Evolutionary conservation across 2,113 vertebrate species (phyloP), one percentile per base, ranked within the genome.

Genomic region (Sphaerodactylus townsendi): DNA sequence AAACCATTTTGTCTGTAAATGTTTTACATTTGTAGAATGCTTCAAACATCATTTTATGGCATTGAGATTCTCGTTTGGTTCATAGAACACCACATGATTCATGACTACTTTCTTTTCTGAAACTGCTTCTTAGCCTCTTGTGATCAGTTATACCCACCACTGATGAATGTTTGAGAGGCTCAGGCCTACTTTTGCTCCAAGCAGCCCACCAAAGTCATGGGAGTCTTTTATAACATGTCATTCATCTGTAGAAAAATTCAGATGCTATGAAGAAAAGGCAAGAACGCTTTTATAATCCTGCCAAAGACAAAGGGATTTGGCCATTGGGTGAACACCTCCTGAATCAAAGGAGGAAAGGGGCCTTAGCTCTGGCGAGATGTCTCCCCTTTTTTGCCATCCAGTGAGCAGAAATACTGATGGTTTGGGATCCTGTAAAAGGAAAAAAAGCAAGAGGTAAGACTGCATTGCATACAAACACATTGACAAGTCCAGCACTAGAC

Each of bases 361-460:
- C 25, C 1, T 72, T 46, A 70, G 70, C 11, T 72, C 73, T 71
- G 77, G 71, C 77, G 87, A 79, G 90, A 86, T 53, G 23, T 46
- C n/a, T 69, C 71, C 30, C 82, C 53, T 2, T 64, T 79, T 65
- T 81, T 86, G 81, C 64, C 86, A 56, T 82, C 83, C 81, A 73
- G 30, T 66, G 82, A 90, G 82, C 75, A 89, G 91, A 90, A 82
- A 89, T 71, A 88, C 88, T 88, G 89, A 82, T 82, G 76, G 35
- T 86, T 90, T 85, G 77, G 81, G 86, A 70, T 66, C 90, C 93
- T 95, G 90, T 59, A 79, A 77, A 90, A 76, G 77, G 82, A 39
- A 87, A 48, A 78, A 10, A 85, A 48, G 66, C 30, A 59, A 73
- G 33, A 19, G n/a, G 48, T 39, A 44, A 59, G 19, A 62, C 41